Evolutionary conservation across 2,888 invertebrate genomes (phyloP), one percentile per base, ranked within the genome.

Genomic region (Drosophila percnosoma): DNA sequence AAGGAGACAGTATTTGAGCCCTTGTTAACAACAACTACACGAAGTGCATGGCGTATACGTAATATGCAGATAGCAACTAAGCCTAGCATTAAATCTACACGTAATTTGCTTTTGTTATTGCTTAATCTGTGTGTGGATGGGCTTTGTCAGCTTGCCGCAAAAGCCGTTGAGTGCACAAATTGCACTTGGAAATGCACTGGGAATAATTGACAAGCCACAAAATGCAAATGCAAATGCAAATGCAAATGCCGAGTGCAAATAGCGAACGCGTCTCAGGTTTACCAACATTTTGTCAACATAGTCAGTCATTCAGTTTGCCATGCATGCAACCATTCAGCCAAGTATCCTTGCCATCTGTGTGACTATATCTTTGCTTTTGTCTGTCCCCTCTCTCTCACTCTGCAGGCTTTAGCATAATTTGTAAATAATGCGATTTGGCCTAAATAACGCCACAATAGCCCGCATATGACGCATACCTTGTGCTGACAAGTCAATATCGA

Each of bases 31-130:
- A 40, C 48, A 33, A n/a, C 59, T 8, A 13, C 15, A 10, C 2
- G 8, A 10, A 13, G 2, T 2, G 8, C 15, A n/a, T 64, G 68
- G 66, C 77, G 80, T 80, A 82, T 83, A 80, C 69, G 73, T 79
- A 80, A 85, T 70, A 62, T 73, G 45, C 34, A 21, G 34, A 49
- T 57, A 58, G 34, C 36, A 27, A 52, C 38, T 83, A 80, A 86
- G 72, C 68, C 68, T 55, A 45, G 48, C 63, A 70, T 70, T 70
- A 73, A 83, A 68, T 67, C 69, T 58, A 45, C 66, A 62, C 48
- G 67, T 63, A 83, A 83, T 74, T 75, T 67, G 59, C 80, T 66
- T 72, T 81, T 89, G 71, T 69, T 67, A 68, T 82, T 55, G 72
- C 73, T 58, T 75, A 80, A 86, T 86, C 83, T 51, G 58, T 64